phyloP scores from a whole-genome alignment of 2,888 invertebrate species.

The Papilio gigon region DNA sequence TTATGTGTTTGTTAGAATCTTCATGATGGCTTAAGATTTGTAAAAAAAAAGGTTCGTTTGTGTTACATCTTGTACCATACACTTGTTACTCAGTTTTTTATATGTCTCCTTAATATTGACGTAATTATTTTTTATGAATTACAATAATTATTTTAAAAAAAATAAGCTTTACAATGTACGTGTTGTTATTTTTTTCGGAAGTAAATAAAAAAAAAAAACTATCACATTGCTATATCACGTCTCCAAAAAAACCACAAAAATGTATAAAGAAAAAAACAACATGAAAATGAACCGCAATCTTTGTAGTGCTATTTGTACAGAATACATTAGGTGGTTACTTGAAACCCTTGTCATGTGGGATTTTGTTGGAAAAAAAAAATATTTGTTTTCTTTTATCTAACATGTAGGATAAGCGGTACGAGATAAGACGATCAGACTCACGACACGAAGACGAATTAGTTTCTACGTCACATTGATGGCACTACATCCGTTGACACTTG shows the following conservation, averaged over 20 bases:
- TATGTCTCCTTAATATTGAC: neutral
- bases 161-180: conserved; percentile 1
- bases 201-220: neutral
- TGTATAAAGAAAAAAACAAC: neutral
- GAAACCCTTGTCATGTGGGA: conserved; percentile 30
- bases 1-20: neutral
- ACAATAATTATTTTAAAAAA: conserved; percentile 9
- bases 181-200: no score
- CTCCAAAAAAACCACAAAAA: neutral
- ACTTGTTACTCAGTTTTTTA: neutral
- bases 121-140: no score
- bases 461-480: conserved; percentile 20
- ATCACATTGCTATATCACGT: no score
- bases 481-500: neutral
- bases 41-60: neutral
- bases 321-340: conserved; percentile 18
- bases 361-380: conserved; percentile 18
- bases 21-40: neutral
- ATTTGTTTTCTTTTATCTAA: conserved; percentile 10
- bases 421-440: conserved; percentile 26
- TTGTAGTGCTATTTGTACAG: conserved; percentile 13
- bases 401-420: conserved; percentile 18
- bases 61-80: neutral
- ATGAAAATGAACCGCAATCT: neutral
- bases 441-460: conserved; percentile 27